Evolutionary conservation across 64 coral and sea anemone species (phyloP), one percentile per base, ranked within the genome.

Genomic region (Montipora sp.): DNA sequence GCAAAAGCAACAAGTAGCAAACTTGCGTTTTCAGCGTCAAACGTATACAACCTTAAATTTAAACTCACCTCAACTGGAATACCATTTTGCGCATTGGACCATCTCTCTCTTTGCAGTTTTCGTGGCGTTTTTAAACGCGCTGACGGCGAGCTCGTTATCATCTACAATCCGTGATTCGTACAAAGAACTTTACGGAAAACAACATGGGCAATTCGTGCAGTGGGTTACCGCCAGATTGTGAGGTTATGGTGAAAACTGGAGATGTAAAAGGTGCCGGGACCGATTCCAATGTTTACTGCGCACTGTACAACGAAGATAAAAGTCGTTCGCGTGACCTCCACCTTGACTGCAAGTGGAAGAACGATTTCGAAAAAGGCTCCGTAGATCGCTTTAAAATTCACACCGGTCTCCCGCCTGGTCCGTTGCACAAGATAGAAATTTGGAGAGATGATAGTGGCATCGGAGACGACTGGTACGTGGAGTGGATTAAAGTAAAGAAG

Each of bases 221-320:
- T 86, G 77, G 83, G 79, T 76, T 97, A 6, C 92, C 95, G 48
- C 95, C 95, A 59, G 95, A 97, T 24, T 97, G 87, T 65, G 95
- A 97, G 58, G 80, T 97, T 23, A 72, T 94, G 5, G 95, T 97
- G 11, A 97, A 97, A 27, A 93, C 96, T 44, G 98, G 98, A 20
- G 98, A 99, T 47, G 94, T 99, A 2, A 99, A 99, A 75, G 98
- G 98, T 0, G 98, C 98, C 50, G 98, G 98, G 1, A 99, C 98
- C 0, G 98, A 99, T 47, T 92, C 98, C 0, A 99, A 99, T 83
- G 98, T 99, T 61, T 99, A 96, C 73, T 94, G 95, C 70, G 89
- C 92, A 5, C 73, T 99, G 14, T 27, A 94, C 47, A 89, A 87
- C 79, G 92, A 94, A 47, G 83, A 94, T 24, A 89, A 84, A 73